Conservation (phyloP, 2,113 vertebrate genomes). For the Misgurnus anguillicaudatus region DNA sequence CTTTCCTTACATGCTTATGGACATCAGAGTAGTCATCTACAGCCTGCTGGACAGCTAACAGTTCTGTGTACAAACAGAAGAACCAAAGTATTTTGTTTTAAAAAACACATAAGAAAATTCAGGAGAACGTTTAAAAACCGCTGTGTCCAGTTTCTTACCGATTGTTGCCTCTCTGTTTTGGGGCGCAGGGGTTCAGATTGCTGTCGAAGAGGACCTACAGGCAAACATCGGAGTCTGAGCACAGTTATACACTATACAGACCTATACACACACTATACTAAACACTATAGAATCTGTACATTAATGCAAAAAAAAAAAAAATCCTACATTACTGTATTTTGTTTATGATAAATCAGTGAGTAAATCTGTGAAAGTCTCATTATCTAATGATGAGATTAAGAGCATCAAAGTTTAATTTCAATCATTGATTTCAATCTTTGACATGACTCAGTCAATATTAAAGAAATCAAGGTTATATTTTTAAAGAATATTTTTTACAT, state of each 20-base stretch:
- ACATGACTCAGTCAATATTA: no score
- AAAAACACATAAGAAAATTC: no score
- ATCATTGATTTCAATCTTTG: no score
- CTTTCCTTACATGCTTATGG: constrained; percentile 71
- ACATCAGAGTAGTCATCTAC: constrained; percentile 56
- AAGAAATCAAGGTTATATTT: no score
- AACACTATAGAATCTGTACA: neutral
- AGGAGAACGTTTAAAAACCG: no score
- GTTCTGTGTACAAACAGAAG: constrained; percentile 69
- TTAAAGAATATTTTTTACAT: no score
- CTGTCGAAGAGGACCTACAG: constrained; percentile 44
- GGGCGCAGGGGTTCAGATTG: constrained; percentile 49
- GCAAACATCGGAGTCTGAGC: constrained; percentile 13
- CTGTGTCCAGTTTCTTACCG: constrained; percentile 27
- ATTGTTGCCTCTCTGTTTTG: constrained; percentile 51
- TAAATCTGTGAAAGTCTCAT: no score
- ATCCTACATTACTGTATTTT: neutral
- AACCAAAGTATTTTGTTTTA: constrained; percentile 30
- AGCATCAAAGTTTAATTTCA: no score
- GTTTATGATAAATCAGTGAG: no score
- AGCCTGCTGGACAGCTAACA: constrained; percentile 73
- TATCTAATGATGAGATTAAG: no score
- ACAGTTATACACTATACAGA: neutral
- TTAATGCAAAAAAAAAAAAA: neutral
- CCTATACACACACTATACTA: neutral